These are phyloP conservation scores for Drosophila mercatorum DNA, from an alignment of 2,888 invertebrate species.

Conservation along the genomic window DNA sequence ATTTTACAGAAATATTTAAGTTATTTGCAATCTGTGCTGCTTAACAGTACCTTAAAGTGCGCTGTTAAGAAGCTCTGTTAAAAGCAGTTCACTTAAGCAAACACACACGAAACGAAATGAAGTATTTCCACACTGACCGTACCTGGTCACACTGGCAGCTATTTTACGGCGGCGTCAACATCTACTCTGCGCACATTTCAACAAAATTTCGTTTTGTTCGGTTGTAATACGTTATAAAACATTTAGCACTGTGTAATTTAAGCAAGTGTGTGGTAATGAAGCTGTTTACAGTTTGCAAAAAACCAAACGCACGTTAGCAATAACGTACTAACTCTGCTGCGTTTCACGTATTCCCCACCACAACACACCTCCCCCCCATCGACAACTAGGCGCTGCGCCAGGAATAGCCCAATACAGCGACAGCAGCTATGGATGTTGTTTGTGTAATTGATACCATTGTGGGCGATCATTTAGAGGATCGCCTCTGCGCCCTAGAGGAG, in stretches of 20 bases:
- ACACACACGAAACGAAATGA: no score
- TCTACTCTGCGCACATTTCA: slow-evolving; percentile 57
- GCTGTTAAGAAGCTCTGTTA: slow-evolving; percentile 1
- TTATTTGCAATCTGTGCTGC: not conserved
- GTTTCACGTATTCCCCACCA: slow-evolving; percentile 26
- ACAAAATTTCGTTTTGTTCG: slow-evolving; percentile 51
- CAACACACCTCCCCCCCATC: no score
- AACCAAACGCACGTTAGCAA: slow-evolving; percentile 37
- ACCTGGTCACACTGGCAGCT: slow-evolving; percentile 38
- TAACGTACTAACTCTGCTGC: slow-evolving; percentile 28
- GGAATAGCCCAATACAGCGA: slow-evolving; percentile 56
- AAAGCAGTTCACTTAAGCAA: not conserved
- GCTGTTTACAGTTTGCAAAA: slow-evolving; percentile 40
- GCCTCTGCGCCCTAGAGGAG: slow-evolving; percentile 93
- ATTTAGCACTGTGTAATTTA: slow-evolving; percentile 59
- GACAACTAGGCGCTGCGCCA: slow-evolving; percentile 39
- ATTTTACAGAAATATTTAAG: not conserved
- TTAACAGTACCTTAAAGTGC: not conserved
- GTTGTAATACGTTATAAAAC: slow-evolving; percentile 50
- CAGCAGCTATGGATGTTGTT: slow-evolving; percentile 91
- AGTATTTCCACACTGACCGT: slow-evolving; percentile 2
- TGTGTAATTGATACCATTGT: slow-evolving; percentile 92
- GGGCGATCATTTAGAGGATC: slow-evolving; percentile 89
- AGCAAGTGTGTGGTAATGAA: slow-evolving; percentile 65
- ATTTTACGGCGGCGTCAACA: slow-evolving; percentile 55